A percentile compares a stretch with the other conserved stretches of the same genome.
Conservation (phyloP, 2,113 vertebrate genomes). For the Uropsilus gracilis region DNA sequence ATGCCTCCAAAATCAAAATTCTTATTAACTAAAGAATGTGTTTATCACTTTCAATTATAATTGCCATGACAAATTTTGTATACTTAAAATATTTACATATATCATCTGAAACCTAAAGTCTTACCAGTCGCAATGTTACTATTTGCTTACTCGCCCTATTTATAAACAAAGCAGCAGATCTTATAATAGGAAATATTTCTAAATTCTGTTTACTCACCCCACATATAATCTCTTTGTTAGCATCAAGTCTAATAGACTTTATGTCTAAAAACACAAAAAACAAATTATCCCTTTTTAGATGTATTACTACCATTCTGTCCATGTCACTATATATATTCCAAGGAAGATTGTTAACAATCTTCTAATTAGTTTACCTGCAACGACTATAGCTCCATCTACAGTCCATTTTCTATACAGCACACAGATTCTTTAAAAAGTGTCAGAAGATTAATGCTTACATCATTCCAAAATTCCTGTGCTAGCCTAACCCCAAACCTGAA, state of each 20-base stretch:
- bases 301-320: fast-evolving
- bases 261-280: background rate
- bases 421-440: background rate
- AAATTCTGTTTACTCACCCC: background rate
- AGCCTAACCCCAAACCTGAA: background rate
- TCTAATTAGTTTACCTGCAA: background rate
- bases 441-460: background rate
- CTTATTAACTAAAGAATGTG: background rate
- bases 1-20: background rate
- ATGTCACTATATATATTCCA: background rate
- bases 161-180: background rate
- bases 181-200: background rate
- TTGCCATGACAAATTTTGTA: background rate
- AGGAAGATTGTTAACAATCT: background rate
- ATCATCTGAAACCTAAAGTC: background rate
- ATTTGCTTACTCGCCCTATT: background rate
- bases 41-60: background rate
- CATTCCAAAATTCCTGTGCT: background rate
- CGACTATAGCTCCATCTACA: background rate
- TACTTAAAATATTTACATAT: background rate
- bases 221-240: background rate
- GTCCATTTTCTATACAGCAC: background rate
- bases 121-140: background rate
- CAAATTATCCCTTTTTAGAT: background rate
- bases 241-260: background rate